phyloP scores from a whole-genome alignment of 92 coral and sea anemone genomes.

The Parazoanthus darwini region DNA sequence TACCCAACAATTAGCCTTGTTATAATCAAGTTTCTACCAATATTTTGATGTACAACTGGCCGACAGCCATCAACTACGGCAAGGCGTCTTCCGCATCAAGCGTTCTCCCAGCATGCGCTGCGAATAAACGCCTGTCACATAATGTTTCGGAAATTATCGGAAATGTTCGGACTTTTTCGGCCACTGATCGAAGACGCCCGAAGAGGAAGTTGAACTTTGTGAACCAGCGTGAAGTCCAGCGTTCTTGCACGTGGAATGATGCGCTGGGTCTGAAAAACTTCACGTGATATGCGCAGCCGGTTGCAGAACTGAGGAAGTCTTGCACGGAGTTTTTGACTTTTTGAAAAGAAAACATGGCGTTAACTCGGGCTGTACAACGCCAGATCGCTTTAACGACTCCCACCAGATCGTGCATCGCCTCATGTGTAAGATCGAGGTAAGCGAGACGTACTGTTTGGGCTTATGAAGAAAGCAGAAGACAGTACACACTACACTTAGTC shows the following conservation, averaged over 20 bases:
- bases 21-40: slow-evolving; percentile 1
- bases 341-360: slow-evolving; percentile 22
- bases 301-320: not conserved
- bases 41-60: not conserved
- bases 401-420: slow-evolving; percentile 15
- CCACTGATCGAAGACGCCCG: not conserved
- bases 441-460: not conserved
- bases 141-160: slow-evolving; percentile 32
- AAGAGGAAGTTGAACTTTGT: not conserved
- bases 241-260: slow-evolving; percentile 20
- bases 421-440: slow-evolving; percentile 42
- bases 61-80: slow-evolving; percentile 51
- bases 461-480: not conserved
- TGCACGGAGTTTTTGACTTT: not conserved
- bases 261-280: not conserved
- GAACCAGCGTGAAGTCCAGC: slow-evolving; percentile 1
- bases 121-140: slow-evolving; percentile 57
- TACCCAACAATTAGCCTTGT: not conserved
- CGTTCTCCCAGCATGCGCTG: slow-evolving; percentile 47
- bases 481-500: too few relatives aligned
- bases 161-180: not conserved
- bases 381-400: not conserved
- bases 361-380: slow-evolving; percentile 10
- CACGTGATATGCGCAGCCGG: slow-evolving; percentile 10
- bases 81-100: slow-evolving; percentile 60